Percentiles rank a stretch among this genome's conserved stretches.
These are phyloP conservation scores for human DNA, from an alignment of 2,113 vertebrate genomes.

Conservation along the genomic window GRCh38 chr16:47851001-47851500, in stretches of 20 bases:
- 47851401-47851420: slow-evolving; percentile 36
- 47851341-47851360: neutral
- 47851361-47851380: neutral
- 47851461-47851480: neutral
- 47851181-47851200: neutral
- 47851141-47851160: neutral
- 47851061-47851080: neutral
- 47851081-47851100: neutral
- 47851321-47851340: neutral
- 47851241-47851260: neutral
- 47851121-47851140: neutral
- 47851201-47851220: neutral
- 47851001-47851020: neutral
- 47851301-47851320: slow-evolving; percentile 37
- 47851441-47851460: neutral
- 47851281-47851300: slow-evolving; percentile 1
- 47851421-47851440: slow-evolving; percentile 2
- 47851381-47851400: neutral
- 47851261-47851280: slow-evolving; percentile 55
- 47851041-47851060: neutral
- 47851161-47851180: neutral
- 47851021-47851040: rapidly evolving
- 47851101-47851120: neutral
- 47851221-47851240: slow-evolving; percentile 42
- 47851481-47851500: neutral